Evolutionary conservation across 1,140 invertebrate genomes (phyloP), one percentile per base, ranked within the genome.

Genomic region (Neotoxoptera formosana): DNA sequence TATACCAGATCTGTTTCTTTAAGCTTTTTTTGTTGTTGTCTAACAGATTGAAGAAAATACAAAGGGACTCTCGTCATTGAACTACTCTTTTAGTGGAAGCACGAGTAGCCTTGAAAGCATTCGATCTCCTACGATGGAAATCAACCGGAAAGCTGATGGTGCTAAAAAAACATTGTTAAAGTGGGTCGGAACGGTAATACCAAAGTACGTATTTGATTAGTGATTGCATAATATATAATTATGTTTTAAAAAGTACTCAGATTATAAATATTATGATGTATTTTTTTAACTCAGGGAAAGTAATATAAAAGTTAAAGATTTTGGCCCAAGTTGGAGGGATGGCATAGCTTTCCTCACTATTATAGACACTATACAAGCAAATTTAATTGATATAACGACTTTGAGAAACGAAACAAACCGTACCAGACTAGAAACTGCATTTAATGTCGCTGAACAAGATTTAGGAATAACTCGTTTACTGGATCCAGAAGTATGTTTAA

Each of bases 251-350:
- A 25, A 41, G 45, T 41, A 47, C 9, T 48, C 48, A n/a, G 34
- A 23, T 53, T 21, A 14, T 53, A 21, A 41, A 53, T 3, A 23
- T 41, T 30, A 21, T 51, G 51, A 88, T 51, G 20, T 41, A 25
- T 67, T 94, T 93, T 94, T 95, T 95, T 23, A 95, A 67, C 7
- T 47, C 20, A 99, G 98, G 95, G 97, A 98, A 95, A 97, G 97
- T 94, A 98, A 98, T 94, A 97, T 99, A 90, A 96, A 98, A 95
- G 97, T 99, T 9, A 97, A 96, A 95, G 98, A 99, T 96, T 99
- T 99, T 95, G 99, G 99, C 51, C 97, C 97, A 94, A 98, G 98
- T 95, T 99, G 99, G 99, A 96, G 99, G 94, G 99, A 99, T 95
- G 99, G 99, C 93, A 96, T 98, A 94, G 99, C 99, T 30, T 99